Evolutionary conservation across 2,888 invertebrate species (phyloP), one percentile per base, ranked within the genome.

Genomic region (Rhamnusium bicolor): DNA sequence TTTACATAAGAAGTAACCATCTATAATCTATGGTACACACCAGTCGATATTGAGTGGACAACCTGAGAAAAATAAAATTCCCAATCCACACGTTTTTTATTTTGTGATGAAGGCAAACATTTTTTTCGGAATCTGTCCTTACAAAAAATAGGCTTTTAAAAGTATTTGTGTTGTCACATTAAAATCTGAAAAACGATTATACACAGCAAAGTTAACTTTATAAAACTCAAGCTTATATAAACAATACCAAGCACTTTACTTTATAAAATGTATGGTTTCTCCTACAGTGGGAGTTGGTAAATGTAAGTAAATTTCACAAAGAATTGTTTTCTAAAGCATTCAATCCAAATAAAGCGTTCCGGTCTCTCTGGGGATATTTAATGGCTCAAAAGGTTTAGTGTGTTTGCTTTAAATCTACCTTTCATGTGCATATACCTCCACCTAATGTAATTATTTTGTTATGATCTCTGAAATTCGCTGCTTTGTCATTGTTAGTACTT

Each of bases 301-400:
- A 76, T 47, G 72, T 69, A 74, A 76, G 72, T 76, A 74, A 72
- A 76, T 76, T 76, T 76, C 72, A 72, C 76, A 76, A 74, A 76
- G 76, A 74, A 76, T 76, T 76, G 79, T 77, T 75, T 78, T 75
- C 76, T 76, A 75, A 73, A 76, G 76, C 75, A 75, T 76, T 78
- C 77, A 79, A 79, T 78, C 74, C 79, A 75, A 79, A 79, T 76
- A 79, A 76, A 78, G 73, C 75, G 76, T 76, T 71, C 72, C 72
- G 70, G 77, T 69, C 73, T 76, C 67, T 67, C 76, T 14, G 46
- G 77, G 79, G 78, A 74, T 78, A 75, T 75, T 76, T 76, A 78
- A 76, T 79, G 76, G 78, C 74, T 71, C 72, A 74, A 79, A 78
- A 76, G 75, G 79, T 75, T 79, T 77, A 71, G 72, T 72, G 69